Evolutionary conservation across 1,140 invertebrate species (phyloP).

Genomic region (Penaeus chinensis): DNA sequence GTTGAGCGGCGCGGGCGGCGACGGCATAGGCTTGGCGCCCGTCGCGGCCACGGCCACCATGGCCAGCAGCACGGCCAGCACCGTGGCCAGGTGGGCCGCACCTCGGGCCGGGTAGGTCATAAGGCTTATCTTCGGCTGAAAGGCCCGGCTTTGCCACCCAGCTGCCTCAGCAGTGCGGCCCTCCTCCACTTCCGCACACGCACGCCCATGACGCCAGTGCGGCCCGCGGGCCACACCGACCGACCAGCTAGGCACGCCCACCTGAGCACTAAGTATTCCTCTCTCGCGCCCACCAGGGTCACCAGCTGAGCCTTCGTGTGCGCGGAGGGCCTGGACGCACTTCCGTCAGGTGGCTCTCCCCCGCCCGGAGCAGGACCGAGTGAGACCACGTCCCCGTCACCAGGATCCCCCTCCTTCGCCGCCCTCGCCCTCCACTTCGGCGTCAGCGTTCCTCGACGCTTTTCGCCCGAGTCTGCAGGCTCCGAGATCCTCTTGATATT

Average conservation of each 20-base stretch:
- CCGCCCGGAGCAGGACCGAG: too few species aligned
- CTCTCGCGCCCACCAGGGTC: neutral
- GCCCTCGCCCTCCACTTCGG: too few species aligned
- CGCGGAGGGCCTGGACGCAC: too few species aligned
- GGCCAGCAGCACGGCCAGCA: conserved; percentile 36
- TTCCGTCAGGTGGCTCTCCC: too few species aligned
- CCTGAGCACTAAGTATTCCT: neutral
- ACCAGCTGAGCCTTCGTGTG: neutral
- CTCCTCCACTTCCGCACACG: neutral
- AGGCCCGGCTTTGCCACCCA: conserved; percentile 13
- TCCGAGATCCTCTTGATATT: too few species aligned
- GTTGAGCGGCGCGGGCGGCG: neutral
- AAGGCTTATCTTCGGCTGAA: conserved; percentile 17
- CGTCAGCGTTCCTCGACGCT: neutral
- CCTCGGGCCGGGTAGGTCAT: conserved; percentile 26
- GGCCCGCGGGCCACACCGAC: conserved; percentile 1
- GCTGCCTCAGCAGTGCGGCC: conserved; percentile 6
- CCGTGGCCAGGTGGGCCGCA: conserved; percentile 54
- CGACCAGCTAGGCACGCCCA: neutral
- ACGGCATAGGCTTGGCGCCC: conserved; percentile 29
- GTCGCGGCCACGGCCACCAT: conserved; percentile 41
- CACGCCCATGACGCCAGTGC: conserved; percentile 27
- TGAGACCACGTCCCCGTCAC: too few species aligned
- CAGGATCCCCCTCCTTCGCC: too few species aligned
- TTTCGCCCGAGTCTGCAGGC: too few species aligned